Evolutionary conservation across 2,888 invertebrate genomes (phyloP).

Genomic region (Alitta virens): DNA sequence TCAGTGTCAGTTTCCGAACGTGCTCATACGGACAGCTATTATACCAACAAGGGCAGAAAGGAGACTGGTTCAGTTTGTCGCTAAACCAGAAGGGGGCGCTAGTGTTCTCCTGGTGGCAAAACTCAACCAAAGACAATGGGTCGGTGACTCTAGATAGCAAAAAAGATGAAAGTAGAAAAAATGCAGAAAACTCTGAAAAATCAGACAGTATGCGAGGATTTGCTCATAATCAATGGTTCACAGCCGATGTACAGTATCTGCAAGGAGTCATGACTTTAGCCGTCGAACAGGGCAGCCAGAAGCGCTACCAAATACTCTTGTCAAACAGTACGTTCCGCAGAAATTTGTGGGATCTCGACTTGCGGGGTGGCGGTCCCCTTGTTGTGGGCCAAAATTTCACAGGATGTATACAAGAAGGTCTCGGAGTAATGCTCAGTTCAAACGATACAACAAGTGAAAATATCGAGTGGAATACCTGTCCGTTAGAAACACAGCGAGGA

Average conservation of each 20-base stretch:
- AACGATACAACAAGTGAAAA: not conserved
- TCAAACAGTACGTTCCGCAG: conserved; percentile 19
- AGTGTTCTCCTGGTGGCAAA: not conserved
- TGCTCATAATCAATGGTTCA: conserved; percentile 19
- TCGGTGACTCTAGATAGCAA: too few relatives aligned
- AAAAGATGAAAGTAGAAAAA: too few relatives aligned
- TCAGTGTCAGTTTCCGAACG: conserved; percentile 16
- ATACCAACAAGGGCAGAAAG: conserved; percentile 10
- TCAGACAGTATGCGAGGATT: not conserved
- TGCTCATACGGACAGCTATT: conserved; percentile 13
- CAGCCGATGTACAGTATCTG: conserved; percentile 11
- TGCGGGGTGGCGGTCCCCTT: conserved; percentile 2
- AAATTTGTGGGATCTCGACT: conserved; percentile 16
- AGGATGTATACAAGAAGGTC: conserved; percentile 17
- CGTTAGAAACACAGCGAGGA: conserved; percentile 2
- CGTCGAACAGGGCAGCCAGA: conserved; percentile 6
- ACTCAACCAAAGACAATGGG: not conserved
- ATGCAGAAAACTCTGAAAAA: too few relatives aligned
- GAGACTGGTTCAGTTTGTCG: conserved; percentile 5
- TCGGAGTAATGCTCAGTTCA: conserved; percentile 3
- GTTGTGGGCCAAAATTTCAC: conserved; percentile 13
- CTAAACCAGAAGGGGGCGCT: conserved; percentile 3
- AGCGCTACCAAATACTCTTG: not conserved
- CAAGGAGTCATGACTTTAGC: conserved; percentile 4
- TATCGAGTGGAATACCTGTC: conserved; percentile 8